phyloP scores from a whole-genome alignment of 2,797 vertebrate species.

The Enteromius trimaculatus region DNA sequence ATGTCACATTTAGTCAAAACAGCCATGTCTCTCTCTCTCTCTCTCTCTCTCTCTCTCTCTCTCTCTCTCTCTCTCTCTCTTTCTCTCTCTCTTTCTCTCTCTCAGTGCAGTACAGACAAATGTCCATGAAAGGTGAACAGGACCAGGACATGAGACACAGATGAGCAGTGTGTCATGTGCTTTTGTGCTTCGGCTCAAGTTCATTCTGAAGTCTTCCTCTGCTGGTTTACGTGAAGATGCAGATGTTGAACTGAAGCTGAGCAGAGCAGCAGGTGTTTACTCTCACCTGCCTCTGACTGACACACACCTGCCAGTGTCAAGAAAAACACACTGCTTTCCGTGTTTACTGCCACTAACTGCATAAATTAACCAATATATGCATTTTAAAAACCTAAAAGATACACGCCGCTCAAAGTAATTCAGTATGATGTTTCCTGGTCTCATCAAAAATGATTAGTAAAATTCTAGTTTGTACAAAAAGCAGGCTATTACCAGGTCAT shows the following conservation, averaged over 20 bases:
- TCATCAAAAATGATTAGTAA: background rate
- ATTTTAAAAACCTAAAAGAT: background rate
- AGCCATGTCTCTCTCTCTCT: background rate
- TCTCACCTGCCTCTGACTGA: slow-evolving; percentile 5
- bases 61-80: background rate
- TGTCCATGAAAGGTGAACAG: background rate
- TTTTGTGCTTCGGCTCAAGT: background rate
- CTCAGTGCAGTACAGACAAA: background rate
- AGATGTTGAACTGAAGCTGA: background rate
- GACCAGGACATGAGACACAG: background rate
- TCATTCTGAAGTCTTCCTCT: background rate
- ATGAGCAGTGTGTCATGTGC: background rate
- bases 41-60: background rate
- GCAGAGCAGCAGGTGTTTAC: slow-evolving; percentile 10
- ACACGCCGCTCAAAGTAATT: background rate
- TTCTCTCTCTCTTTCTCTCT: background rate
- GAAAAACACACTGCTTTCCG: background rate
- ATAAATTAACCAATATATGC: background rate
- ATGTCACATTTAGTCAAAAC: background rate
- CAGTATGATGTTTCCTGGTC: background rate
- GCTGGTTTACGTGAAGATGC: background rate
- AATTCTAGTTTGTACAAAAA: background rate
- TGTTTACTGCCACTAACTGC: background rate
- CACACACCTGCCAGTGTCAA: slow-evolving; percentile 2
- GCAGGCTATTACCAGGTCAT: background rate